Base-by-base conservation (phyloP, 2,797 vertebrate genomes). In the Platyrinchus mystaceus region DNA sequence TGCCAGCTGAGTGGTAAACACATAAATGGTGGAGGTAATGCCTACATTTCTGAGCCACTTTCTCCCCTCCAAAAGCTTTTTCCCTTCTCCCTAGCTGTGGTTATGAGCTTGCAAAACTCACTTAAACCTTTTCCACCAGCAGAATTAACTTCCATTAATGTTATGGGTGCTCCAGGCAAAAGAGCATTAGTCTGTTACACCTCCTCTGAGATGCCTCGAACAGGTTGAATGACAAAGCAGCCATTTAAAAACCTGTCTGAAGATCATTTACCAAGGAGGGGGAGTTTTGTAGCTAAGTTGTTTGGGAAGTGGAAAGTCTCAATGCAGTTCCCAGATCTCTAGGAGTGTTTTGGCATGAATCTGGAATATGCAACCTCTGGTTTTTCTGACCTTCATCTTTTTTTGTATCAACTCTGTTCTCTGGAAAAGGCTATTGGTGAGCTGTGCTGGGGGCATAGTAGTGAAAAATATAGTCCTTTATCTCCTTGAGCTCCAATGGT, bases 111-210 rank as follows among this genome's bases (percentile, higher is more conserved):
- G 81, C 50, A 95, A 92, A 92, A 91, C 50, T 90, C 88, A 79
- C 87, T 87, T 83, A 95, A 92, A 93, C 80, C 86, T 90, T 93
- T 93, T 91, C 47, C 81, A 87, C 71, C 26, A 37, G 77, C 90
- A 84, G 88, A 96, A 96, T 96, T 96, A 95, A 93, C 83, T 95
- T 90, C 88, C 64, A 76, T 90, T 96, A 93, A 90, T 94, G 86
- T 71, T 90, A 70, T 28, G 78, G 93, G 68, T 34, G 87, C 92
- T 94, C 28, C 69, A 89, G 93, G 92, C 93, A 85, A 94, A 91
- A 89, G 84, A 87, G 60, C 90, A 59, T 91, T 95, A 92, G 84
- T 82, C 55, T 92, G 78, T 94, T 91, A 76, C 60, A 84, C 81
- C 90, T 95, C 93, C 91, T 94, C 59, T 67, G 94, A 91, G 94